Base-by-base conservation (phyloP, 2,888 invertebrate species). In the Drosophila paramelanica region DNA sequence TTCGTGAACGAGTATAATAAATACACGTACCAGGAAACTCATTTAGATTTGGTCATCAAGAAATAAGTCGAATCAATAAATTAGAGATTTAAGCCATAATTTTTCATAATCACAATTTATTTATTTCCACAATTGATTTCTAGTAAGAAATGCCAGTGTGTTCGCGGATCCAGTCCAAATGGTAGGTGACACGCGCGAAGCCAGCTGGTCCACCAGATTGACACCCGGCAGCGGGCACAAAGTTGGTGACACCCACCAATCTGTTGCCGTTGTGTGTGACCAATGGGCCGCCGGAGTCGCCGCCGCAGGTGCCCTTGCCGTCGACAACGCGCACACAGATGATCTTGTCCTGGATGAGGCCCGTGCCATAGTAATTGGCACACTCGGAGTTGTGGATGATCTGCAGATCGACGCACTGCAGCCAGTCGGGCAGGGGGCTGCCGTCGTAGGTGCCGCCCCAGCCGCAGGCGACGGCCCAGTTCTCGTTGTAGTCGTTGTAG, bases 241-340 rank as follows among this genome's bases (percentile, higher is more conserved):
- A 74, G 46, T 90, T 89, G 49, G 80, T 85, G 6, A 90, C 74
- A 57, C 91, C 91, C 46, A 91, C 55, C 47, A 90, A 73, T n/a
- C 79, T 67, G 31, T 17, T 39, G 36, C 62, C 68, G 3, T 78
- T 62, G 31, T 79, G 75, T 27, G 77, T 62, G 4, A 88, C 88
- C 76, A 91, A 67, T 17, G 91, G 90, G 17, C 90, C 91, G 14
- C 91, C 91, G 33, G 90, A 91, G 60, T 91, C 91, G 1, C 91
- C 90, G 2, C 78, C 70, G 69, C 90, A 90, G 3, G 86, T 83
- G 10, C 89, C 82, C 23, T 67, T 79, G 31, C 81, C 81, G 0
- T 66, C 65, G 53, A 74, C 55, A 2, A 85, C 86, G 17, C 76
- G 56, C 7, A 82, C 82, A 45, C 91, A 90, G 47, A 91, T 55